A percentile compares a stretch with the other conserved stretches of the same genome.
phyloP scores from a whole-genome alignment of 2,888 invertebrate genomes.

The Spicauda simplicius region DNA sequence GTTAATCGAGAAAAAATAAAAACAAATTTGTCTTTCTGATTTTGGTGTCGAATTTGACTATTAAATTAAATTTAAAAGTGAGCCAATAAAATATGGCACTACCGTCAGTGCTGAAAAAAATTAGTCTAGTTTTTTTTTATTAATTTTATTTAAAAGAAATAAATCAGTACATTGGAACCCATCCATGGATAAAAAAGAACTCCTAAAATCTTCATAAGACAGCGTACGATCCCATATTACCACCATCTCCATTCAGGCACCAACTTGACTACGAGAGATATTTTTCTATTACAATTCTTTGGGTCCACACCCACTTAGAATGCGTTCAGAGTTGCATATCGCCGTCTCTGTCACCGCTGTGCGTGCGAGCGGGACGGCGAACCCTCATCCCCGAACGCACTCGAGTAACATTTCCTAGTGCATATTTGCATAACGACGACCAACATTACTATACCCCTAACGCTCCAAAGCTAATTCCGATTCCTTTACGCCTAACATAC shows the following conservation, averaged over 20 bases:
- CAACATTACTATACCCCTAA: background rate
- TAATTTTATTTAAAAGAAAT: constrained; percentile 68
- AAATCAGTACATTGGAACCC: constrained; percentile 81
- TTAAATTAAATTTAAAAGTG: constrained; percentile 69
- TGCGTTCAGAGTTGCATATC: constrained; percentile 43
- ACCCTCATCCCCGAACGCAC: constrained; percentile 46
- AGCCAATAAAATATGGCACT: constrained; percentile 84
- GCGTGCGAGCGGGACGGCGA: constrained; percentile 31
- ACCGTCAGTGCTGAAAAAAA: constrained; percentile 78
- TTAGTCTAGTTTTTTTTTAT: constrained; percentile 68
- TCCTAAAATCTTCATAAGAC: constrained; percentile 51
- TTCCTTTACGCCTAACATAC: constrained; percentile 4
- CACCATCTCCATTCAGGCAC: constrained; percentile 72
- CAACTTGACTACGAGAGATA: constrained; percentile 76
- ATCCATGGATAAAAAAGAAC: constrained; percentile 56
- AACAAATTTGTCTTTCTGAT: constrained; percentile 67
- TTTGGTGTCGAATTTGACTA: constrained; percentile 83
- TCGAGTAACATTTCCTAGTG: constrained; percentile 48
- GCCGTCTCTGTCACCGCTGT: constrained; percentile 27
- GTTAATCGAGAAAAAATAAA: constrained; percentile 57
- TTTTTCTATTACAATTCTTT: constrained; percentile 72
- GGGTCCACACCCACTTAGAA: constrained; percentile 55
- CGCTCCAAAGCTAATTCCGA: constrained; percentile 5
- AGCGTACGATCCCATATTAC: constrained; percentile 59
- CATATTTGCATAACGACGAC: constrained; percentile 15